Base-by-base conservation (phyloP, 2,888 invertebrate species). In the Tineola bisselliella region DNA sequence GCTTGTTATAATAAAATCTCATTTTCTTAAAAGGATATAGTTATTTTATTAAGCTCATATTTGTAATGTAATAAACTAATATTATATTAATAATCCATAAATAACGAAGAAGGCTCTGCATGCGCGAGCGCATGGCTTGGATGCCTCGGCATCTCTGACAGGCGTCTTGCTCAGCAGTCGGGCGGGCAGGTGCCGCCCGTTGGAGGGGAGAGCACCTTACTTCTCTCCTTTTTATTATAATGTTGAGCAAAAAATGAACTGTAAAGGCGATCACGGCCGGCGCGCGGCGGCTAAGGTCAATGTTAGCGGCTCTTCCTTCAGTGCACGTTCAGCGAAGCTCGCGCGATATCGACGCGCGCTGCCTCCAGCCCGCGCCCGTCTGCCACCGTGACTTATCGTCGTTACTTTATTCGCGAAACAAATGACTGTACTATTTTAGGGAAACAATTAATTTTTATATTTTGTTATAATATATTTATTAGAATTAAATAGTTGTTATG, bases 181-280 rank as follows among this genome's bases (percentile, higher is more conserved):
- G 84, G 84, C 81, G 84, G 82, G 77, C 84, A 84, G 86, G 86
- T 84, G 86, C 83, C 87, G 86, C 86, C 86, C 86, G 61, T 69
- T 76, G 81, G 84, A 79, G 87, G 86, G 86, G 86, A 44, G 61
- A 77, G 84, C 83, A 80, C 84, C 82, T 84, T 84, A 82, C 84
- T 87, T 83, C 87, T 87, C 87, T 87, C 87, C 87, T 87, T 87
- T 87, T 87, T 87, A 87, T 86, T 61, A 61, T 61, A 61, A 61
- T 59, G 33, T 59, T 83, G 86, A 84, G 84, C 86, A 87, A 87
- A 87, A 87, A 87, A 86, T 87, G 86, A 87, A 87, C 87, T 87
- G 87, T 87, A 87, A 87, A 87, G 84, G 86, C 87, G 87, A 87
- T 86, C 87, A 86, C 87, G 87, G 86, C 87, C 86, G 62, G 59